A percentile compares a stretch with the other conserved stretches of the same genome.
phyloP scores from a whole-genome alignment of 2,113 vertebrate species.

The Sphyrna mokarran region DNA sequence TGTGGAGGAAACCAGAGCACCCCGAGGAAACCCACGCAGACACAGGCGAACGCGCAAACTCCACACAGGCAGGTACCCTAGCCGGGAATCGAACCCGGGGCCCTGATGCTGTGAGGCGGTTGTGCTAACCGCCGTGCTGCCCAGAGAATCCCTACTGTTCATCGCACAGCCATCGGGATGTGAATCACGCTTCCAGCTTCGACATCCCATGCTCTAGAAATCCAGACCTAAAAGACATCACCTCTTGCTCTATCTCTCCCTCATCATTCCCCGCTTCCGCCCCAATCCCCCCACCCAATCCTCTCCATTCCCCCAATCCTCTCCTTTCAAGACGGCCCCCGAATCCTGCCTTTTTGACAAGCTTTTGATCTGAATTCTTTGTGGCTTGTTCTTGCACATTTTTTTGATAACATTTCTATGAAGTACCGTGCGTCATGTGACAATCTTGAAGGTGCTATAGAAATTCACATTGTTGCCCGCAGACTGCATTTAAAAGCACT shows the following conservation, averaged over 20 bases:
- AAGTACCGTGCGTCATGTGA: background rate
- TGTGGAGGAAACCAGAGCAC: no score
- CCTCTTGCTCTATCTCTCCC: background rate
- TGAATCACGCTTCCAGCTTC: background rate
- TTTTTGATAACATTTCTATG: background rate
- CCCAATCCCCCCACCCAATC: no score
- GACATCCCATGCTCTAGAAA: background rate
- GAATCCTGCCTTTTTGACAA: background rate
- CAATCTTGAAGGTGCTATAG: background rate
- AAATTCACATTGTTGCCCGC: background rate
- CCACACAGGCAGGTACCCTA: no score
- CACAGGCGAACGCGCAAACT: no score
- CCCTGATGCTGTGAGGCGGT: no score
- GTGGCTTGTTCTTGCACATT: background rate
- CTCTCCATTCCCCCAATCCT: no score
- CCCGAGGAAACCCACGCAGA: no score
- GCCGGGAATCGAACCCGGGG: no score
- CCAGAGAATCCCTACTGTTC: background rate
- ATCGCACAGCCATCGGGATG: background rate
- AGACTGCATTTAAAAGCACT: background rate
- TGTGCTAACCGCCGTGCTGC: no score
- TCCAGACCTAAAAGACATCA: background rate
- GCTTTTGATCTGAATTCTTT: background rate
- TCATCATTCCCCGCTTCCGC: no score
- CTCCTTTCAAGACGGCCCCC: background rate